phyloP scores from a whole-genome alignment of 2,888 invertebrate genomes.

The Gerris lacustris region DNA sequence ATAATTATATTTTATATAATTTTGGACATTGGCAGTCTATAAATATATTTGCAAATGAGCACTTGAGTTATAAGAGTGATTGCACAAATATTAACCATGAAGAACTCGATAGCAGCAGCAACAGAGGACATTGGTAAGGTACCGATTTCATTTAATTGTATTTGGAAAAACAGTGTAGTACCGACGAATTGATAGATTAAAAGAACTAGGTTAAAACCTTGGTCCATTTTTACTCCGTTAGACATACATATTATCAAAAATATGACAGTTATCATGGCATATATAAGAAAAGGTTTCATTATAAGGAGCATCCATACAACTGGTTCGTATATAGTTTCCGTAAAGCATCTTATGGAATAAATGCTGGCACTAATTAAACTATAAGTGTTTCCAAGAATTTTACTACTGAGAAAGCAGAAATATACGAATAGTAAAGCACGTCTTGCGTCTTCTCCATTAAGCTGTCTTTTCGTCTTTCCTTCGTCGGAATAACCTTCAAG shows the following conservation, averaged over 20 bases:
- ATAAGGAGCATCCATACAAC: neutral
- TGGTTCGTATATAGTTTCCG: neutral
- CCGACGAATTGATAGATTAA: neutral
- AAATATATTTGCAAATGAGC: neutral
- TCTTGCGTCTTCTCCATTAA: neutral
- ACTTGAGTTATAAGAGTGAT: neutral
- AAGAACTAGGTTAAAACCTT: neutral
- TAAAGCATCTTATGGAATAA: neutral
- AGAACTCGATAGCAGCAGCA: neutral
- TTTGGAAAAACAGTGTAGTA: neutral
- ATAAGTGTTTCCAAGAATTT: neutral
- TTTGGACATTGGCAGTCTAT: neutral
- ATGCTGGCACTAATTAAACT: neutral
- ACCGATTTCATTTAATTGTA: neutral
- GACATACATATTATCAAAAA: neutral
- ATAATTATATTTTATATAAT: too few species aligned
- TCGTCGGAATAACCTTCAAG: neutral
- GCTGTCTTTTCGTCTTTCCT: neutral
- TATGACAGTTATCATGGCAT: neutral
- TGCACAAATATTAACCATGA: neutral
- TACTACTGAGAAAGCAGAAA: neutral
- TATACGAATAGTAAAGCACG: neutral
- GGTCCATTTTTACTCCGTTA: neutral
- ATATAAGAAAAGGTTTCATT: neutral
- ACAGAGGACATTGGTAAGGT: neutral